Base-by-base conservation (phyloP, 2,888 invertebrate species). In the Spodoptera littoralis region DNA sequence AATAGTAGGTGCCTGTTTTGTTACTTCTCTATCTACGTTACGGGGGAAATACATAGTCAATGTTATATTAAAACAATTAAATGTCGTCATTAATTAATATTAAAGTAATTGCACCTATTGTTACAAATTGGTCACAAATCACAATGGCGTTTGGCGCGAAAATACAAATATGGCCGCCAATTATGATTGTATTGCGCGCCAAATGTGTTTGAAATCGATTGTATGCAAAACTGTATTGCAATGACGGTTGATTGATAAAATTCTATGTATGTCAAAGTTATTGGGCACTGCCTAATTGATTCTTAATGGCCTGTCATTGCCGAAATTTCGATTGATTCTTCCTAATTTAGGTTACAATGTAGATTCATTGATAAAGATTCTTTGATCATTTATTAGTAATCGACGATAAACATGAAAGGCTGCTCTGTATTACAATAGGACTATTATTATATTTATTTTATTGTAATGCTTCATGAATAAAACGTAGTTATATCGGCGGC, bases 141-240 rank as follows among this genome's bases (percentile, higher is more conserved):
- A 88, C 85, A 81, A 83, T 68, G 64, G 78, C 82, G 58, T 76
- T 84, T 84, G 84, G 88, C 85, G 84, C 84, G 85, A 87, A 85
- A 81, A 65, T 41, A 72, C 84, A 77, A 90, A 90, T 84, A 91
- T 91, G 92, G 91, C 88, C 80, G 88, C 87, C 91, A 90, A 91
- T 91, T 91, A 92, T 82, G 80, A 82, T 79, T 65, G 78, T 80
- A 84, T 81, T 84, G 82, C 86, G 81, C 74, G 75, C 79, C 79
- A 77, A 86, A 86, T 84, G 81, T 76, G 81, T 78, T 80, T 64
- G 65, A 52, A 55, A 58, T 63, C 84, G 81, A 89, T 90, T 90
- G 90, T 89, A 90, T 90, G 90, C 90, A 86, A 90, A 89, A 65
- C 62, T 81, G 63, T 77, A 70, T 77, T 77, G 76, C 73, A 70